Evolutionary conservation across 2,888 invertebrate genomes (phyloP), one percentile per base, ranked within the genome.

Genomic region (Hirtodrosophila alboralis): DNA sequence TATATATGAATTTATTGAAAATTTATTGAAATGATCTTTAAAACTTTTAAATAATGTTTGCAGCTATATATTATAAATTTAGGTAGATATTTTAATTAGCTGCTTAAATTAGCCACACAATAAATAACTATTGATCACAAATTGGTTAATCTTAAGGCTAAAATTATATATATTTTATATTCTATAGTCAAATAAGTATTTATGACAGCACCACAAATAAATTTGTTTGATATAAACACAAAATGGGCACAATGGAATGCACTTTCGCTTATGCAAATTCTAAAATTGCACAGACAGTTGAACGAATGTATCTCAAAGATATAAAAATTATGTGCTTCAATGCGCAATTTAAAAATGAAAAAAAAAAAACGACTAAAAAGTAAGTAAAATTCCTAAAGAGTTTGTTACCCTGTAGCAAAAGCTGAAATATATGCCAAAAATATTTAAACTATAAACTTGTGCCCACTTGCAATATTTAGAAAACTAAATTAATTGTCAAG

Each of bases 201-300:
- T 16, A 16, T 21, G 13, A 21, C 21, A 1, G 13, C 6, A 18
- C 1, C 16, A 33, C 10, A 14, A 5, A 5, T 4, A 38, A 28
- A 40, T 44, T n/a, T 38, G 8, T 13, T 10, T 37, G 33, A 8
- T 26, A 47, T 5, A 61, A 33, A 51, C 30, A 27, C 9, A 5
- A 27, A 27, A 38, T 4, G 26, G 21, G 18, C 8, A 30, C 37
- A 38, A 7, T n/a, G 14, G 13, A 51, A 58, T 64, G 72, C 76
- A 83, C 80, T 83, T 78, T 78, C 84, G 65, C 56, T 83, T 78
- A 75, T 66, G 18, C 21, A 38, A 13, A 30, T 52, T 16, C 31
- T 51, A 6, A 41, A 13, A 41, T 27, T 49, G 31, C 30, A 30
- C 18, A 47, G 33, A 53, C 14, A 38, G 33, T 21, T 4, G 30